phyloP scores from a whole-genome alignment of 2,113 vertebrate species.

The Excalfactoria chinensis region DNA sequence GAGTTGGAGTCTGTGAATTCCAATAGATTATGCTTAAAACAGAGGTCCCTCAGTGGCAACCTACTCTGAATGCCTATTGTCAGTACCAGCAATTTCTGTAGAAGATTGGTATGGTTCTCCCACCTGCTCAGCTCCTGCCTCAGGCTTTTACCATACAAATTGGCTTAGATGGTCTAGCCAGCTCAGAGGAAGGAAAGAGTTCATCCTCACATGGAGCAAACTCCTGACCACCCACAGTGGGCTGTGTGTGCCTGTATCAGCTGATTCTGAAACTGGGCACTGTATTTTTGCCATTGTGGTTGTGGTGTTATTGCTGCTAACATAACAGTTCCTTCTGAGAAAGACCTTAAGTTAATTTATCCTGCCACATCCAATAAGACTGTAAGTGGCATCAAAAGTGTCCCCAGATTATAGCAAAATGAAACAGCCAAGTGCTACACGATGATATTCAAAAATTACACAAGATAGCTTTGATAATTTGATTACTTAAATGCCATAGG shows the following conservation, averaged over 20 bases:
- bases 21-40: neutral
- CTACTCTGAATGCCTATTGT: neutral
- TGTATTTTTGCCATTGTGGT: neutral
- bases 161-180: neutral
- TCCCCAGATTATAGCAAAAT: neutral
- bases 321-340: neutral
- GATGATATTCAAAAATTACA: neutral
- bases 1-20: neutral
- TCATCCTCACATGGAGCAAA: neutral
- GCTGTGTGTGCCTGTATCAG: neutral
- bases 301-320: neutral
- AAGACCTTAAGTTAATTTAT: neutral
- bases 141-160: neutral
- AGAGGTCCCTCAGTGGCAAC: neutral
- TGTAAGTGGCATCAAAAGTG: neutral
- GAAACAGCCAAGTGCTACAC: neutral
- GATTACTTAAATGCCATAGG: neutral
- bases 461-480: neutral
- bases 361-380: neutral
- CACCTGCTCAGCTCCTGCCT: neutral
- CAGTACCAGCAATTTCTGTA: neutral
- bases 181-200: neutral
- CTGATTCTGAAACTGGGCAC: neutral
- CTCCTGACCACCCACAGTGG: neutral
- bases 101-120: neutral